Conservation (phyloP, 2,113 vertebrate species). For the Dipodomys stephensi region DNA sequence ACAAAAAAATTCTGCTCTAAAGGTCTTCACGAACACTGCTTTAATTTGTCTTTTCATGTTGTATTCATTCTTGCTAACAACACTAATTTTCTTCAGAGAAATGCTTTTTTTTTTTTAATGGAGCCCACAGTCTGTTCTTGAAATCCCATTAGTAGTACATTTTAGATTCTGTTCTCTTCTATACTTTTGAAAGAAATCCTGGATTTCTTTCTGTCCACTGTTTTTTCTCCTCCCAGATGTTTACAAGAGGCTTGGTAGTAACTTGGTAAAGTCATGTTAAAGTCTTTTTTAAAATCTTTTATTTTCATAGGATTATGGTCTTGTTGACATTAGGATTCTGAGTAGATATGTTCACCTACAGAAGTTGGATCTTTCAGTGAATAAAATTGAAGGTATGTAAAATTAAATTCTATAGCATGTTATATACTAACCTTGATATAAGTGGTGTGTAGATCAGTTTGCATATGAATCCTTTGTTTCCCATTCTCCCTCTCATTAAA, state of each 20-base stretch:
- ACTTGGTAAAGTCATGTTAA: neutral
- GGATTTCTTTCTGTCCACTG: neutral
- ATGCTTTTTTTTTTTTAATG: neutral
- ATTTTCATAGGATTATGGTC: conserved; percentile 86
- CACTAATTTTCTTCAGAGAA: conserved; percentile 55
- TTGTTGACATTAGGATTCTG: conserved; percentile 91
- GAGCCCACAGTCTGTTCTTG: neutral
- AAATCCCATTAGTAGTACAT: neutral
- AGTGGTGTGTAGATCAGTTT: neutral
- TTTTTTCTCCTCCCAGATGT: neutral
- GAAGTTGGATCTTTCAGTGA: conserved; percentile 93
- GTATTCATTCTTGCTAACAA: conserved; percentile 40
- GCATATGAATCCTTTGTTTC: neutral
- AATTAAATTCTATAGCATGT: neutral
- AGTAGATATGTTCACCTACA: conserved; percentile 91
- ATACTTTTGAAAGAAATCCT: conserved; percentile 9
- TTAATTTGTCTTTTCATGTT: conserved; percentile 54
- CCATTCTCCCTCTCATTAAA: neutral
- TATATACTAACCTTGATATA: neutral
- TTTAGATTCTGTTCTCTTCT: neutral
- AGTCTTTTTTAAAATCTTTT: conserved; percentile 49
- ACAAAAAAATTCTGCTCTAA: neutral
- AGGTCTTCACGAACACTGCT: neutral
- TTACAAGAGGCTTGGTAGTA: neutral
- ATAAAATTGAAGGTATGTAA: conserved; percentile 94